Evolutionary conservation across 2,113 vertebrate species (phyloP), one percentile per base, ranked within the genome.

Genomic region (Phylloscopus trochiloides): DNA sequence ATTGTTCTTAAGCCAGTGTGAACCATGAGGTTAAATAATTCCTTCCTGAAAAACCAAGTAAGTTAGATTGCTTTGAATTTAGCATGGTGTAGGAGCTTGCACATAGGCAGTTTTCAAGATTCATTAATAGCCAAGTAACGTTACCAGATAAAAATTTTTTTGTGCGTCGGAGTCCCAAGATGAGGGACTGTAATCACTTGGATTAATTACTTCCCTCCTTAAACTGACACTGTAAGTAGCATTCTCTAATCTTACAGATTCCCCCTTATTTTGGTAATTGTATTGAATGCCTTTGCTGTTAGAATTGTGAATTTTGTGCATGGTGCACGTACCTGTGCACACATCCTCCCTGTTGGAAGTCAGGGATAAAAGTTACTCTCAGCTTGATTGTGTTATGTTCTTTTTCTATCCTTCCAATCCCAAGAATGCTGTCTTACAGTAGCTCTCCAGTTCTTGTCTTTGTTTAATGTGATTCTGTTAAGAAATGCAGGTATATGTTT

Each of bases 1-100:
- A 79, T 93, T 90, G 63, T 93, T 86, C 62, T 79, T 90, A 68
- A 92, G 32, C 36, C 54, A 93, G 42, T 54, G 36, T 73, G 54
- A 82, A 24, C 73, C 28, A 14, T 82, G 74, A 95, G 62, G 45
- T 90, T 90, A 88, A 72, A 88, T 72, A 72, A 38, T 66, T 92
- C 50, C 40, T 93, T 82, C 34, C 24, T 58, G 62, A 72, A 58
- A 93, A 91, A 57, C 47, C 2, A 8, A 87, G 31, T 74, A 67
- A 55, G 29, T 86, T 89, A 18, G 71, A 47, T 73, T 48, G 29
- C 71, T 86, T 63, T 75, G 54, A 65, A 58, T 72, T 91, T 76
- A 68, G 40, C 10, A 8, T 42, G 15, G 22, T 57, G 29, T 42
- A 76, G 74, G 45, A 82, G 34, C 38, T 88, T 86, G 58, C 50